These are phyloP conservation scores for Scortum barcoo DNA, from an alignment of 2,113 vertebrate species.

Conservation along the genomic window DNA sequence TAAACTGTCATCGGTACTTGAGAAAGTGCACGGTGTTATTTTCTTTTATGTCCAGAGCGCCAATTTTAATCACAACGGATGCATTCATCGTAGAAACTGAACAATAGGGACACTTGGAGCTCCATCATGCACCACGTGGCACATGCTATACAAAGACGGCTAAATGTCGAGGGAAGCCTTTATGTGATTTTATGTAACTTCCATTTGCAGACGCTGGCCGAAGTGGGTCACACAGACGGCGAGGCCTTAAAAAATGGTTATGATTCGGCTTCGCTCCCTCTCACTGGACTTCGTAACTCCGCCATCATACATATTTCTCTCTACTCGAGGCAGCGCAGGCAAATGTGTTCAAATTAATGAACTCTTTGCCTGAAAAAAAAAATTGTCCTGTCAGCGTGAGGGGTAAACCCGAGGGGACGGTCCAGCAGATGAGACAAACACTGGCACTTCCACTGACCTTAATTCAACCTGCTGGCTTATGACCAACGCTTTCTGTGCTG, in stretches of 20 bases:
- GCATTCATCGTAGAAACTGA: background rate
- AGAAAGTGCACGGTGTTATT: background rate
- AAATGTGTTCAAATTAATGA: slow-evolving; percentile 49
- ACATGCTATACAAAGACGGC: background rate
- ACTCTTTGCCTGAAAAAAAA: slow-evolving; percentile 25
- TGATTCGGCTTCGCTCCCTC: background rate
- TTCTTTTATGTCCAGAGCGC: background rate
- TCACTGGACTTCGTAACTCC: slow-evolving; percentile 6
- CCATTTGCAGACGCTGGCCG: slow-evolving; percentile 14
- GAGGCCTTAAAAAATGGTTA: background rate
- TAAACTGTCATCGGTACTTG: background rate
- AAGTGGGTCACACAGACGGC: slow-evolving; percentile 25
- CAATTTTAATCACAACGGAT: slow-evolving; percentile 2
- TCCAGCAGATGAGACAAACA: slow-evolving; percentile 52
- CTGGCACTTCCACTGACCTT: slow-evolving; percentile 49
- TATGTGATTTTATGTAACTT: background rate
- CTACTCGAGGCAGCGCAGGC: slow-evolving; percentile 24
- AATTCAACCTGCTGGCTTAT: slow-evolving; percentile 41
- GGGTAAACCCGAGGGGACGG: slow-evolving; percentile 27
- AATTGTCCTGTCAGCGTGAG: slow-evolving; percentile 35
- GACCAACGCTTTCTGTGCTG: slow-evolving; percentile 22
- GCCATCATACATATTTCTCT: slow-evolving; percentile 6
- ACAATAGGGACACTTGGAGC: background rate
- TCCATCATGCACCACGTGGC: background rate
- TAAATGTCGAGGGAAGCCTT: background rate